Evolutionary conservation across 2,888 invertebrate species (phyloP), one percentile per base, ranked within the genome.

Genomic region (Stegana nigrithorax): DNA sequence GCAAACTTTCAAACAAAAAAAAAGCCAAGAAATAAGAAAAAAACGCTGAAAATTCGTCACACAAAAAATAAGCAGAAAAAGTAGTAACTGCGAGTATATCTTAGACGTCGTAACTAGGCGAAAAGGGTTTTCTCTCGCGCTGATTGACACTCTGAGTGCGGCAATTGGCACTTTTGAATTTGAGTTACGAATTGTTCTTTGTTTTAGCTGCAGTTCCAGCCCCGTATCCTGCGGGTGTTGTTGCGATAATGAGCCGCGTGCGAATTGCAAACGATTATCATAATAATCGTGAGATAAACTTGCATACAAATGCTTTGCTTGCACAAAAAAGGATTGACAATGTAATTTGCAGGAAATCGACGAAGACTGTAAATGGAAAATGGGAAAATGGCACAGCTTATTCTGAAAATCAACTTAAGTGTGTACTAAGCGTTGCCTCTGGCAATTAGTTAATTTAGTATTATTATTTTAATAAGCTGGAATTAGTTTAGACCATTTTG

Each of bases 131-230:
- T 39, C 5, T 14, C 39, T 39, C 39, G 14, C 39, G n/a, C 14
- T 39, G 8, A 75, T 79, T 75, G 75, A 75, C 75, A 77, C 69
- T 58, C 62, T 32, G 56, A 65, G 70, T 66, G 68, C 67, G 72
- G 76, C 78, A 78, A 75, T 75, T 78, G 77, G 75, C 74, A 75
- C 79, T 78, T n/a, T n/a, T 73, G 75, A 69, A 75, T 77, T 78
- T 47, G 21, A 23, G 23, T 47, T 55, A 21, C 36, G 27, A 2
- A 19, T 26, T 26, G 21, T 23, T 12, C 19, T 27, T 51, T 29
- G 14, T 27, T 51, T 26, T 39, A 14, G 5, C 14, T 39, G 39
- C 39, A n/a, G 14, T 39, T 4, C 39, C n/a, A 39, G 50, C 39
- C n/a, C n/a, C 50, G 50, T 36, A 55, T 36, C 53, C 53, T 55